phyloP scores from a whole-genome alignment of 2,888 invertebrate genomes.

The Tiliacea citrago region DNA sequence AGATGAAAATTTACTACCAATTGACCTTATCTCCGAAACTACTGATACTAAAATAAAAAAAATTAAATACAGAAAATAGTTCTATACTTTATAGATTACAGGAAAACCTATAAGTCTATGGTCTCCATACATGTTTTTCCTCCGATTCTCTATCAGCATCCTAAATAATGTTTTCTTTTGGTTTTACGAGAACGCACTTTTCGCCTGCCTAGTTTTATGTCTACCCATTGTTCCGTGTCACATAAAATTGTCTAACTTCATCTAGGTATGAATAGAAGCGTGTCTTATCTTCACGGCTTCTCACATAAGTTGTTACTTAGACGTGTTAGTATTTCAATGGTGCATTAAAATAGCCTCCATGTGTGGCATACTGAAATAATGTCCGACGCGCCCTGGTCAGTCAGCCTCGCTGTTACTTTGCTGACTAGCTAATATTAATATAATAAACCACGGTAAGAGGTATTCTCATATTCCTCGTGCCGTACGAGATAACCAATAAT shows the following conservation, averaged over 20 bases:
- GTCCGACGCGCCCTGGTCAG: not conserved
- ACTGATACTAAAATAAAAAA: too few relatives aligned
- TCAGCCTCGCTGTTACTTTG: too few relatives aligned
- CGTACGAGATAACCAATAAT: not conserved
- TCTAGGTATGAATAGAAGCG: conserved; percentile 26
- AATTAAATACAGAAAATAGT: too few relatives aligned
- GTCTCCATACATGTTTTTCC: too few relatives aligned
- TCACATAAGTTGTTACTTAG: conserved; percentile 14
- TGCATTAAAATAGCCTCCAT: not conserved
- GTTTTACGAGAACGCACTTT: conserved; percentile 42
- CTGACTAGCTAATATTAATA: not conserved
- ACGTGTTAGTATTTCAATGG: conserved; percentile 3
- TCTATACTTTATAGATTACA: too few relatives aligned
- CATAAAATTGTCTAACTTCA: conserved; percentile 38
- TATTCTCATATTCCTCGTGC: not conserved
- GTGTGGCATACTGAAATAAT: conserved; percentile 6
- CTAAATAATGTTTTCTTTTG: conserved; percentile 31
- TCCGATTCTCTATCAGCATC: conserved; percentile 15
- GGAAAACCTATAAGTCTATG: too few relatives aligned
- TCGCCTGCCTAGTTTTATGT: conserved; percentile 38
- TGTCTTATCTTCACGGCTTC: conserved; percentile 46
- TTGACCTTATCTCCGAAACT: too few relatives aligned
- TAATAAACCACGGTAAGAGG: not conserved
- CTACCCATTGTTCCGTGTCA: conserved; percentile 28
- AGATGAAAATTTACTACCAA: too few relatives aligned